Evolutionary conservation across 2,888 invertebrate genomes (phyloP), one percentile per base, ranked within the genome.

Genomic region (Physocephala rufipes): DNA sequence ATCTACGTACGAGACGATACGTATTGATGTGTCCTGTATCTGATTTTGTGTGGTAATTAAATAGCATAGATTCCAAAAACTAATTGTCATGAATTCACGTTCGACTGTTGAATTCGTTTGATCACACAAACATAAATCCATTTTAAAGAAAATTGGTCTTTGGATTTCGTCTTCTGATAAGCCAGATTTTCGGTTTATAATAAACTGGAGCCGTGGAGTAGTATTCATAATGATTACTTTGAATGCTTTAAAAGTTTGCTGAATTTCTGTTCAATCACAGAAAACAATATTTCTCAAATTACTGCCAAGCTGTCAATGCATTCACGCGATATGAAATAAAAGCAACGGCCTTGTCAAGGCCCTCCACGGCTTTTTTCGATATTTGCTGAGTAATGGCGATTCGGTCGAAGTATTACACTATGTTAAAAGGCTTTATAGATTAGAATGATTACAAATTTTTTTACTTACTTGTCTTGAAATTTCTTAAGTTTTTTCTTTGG

Each of bases 311-410:
- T 72, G 72, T 69, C 65, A 71, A 59, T 71, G 59, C 66, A 49
- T 64, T 66, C 66, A 30, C 63, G 51, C 61, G 68, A 62, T 68
- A 51, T 62, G 55, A 55, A 58, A 26, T 2, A 15, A 58, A 62
- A 63, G 64, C 62, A 67, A 70, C 73, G 73, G 73, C 73, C 73
- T 73, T 73, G 73, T 65, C 73, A 70, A 73, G 73, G 73, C 67
- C 64, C 51, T 53, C 16, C 43, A 51, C 21, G 21, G n/a, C 67
- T 47, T 13, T 67, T 58, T 58, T 43, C 36, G 24, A 30, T 43
- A 16, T 55, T 55, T 4, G 67, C 67, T 45, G 26, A 28, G 28
- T 28, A n/a, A n/a, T n/a, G 4, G 28, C 28, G 59, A 67, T 45
- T 36, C 36, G 36, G 45, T 43, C 45, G 24, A 26, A 58, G 58